These are phyloP conservation scores for Megaceryle alcyon DNA, from an alignment of 2,797 vertebrate genomes.

Conservation along the genomic window DNA sequence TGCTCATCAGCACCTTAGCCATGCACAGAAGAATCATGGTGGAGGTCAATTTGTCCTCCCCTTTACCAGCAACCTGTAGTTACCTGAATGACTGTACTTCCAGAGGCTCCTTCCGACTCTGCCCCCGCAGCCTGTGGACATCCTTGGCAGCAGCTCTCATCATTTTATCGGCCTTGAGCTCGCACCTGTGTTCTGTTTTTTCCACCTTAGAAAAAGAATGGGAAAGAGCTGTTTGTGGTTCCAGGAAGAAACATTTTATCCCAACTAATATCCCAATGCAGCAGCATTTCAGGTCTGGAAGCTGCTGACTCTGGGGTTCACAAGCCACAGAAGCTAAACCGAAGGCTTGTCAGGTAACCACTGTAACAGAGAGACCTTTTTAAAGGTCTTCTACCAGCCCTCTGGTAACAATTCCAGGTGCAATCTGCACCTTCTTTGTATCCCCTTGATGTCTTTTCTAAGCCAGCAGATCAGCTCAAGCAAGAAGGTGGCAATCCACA, in stretches of 20 bases:
- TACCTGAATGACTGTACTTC: constrained; percentile 97
- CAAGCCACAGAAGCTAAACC: background rate
- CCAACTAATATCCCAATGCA: background rate
- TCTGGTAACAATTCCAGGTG: background rate
- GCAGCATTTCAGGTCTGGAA: background rate
- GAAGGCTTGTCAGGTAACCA: background rate
- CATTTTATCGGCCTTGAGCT: constrained; percentile 92
- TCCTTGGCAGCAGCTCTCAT: constrained; percentile 95
- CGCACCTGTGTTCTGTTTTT: constrained; percentile 86
- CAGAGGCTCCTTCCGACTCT: constrained; percentile 90
- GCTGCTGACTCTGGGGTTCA: background rate
- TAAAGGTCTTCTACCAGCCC: background rate
- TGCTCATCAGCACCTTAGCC: background rate
- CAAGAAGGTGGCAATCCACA: background rate
- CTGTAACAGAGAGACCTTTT: background rate
- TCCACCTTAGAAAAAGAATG: constrained; percentile 59
- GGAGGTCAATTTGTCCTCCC: background rate
- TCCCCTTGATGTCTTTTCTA: background rate
- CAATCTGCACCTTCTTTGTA: background rate
- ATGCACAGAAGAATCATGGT: background rate
- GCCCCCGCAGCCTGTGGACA: constrained; percentile 91
- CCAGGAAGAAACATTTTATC: background rate
- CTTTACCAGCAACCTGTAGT: background rate
- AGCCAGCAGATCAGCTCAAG: background rate
- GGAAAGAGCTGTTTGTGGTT: background rate